Conservation (phyloP, 2,888 invertebrate species). For the Scelioninae gen. 2 region DNA sequence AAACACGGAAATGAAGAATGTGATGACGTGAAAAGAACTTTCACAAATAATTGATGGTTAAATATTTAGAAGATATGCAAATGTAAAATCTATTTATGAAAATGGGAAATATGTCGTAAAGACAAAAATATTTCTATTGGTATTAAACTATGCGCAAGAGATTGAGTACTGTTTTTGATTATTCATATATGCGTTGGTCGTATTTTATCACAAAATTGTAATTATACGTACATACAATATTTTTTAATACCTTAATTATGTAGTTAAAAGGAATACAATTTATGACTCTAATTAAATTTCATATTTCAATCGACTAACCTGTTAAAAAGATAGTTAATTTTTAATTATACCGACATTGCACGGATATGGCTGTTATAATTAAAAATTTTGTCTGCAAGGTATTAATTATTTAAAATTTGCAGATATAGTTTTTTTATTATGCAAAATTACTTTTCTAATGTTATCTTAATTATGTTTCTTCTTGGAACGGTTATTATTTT, state of each 20-base stretch:
- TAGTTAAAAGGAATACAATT: not conserved
- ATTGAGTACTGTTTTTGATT: constrained; percentile 16
- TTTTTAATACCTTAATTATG: constrained; percentile 8
- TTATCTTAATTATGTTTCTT: no score
- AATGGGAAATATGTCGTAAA: constrained; percentile 3
- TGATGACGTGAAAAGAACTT: not conserved
- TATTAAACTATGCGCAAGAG: constrained; percentile 4
- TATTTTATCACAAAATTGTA: constrained; percentile 21
- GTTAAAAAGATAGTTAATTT: no score
- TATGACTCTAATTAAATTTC: not conserved
- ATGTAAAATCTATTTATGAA: not conserved
- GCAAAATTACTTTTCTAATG: no score
- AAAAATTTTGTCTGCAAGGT: no score
- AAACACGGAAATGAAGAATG: not conserved
- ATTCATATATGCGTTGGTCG: constrained; percentile 6
- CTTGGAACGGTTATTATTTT: no score
- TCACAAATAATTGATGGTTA: not conserved
- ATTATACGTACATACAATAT: constrained; percentile 5
- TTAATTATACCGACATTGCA: no score
- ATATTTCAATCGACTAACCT: no score
- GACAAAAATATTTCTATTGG: constrained; percentile 10
- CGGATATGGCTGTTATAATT: no score
- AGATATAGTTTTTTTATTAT: no score
- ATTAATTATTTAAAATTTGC: no score
- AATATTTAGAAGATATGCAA: not conserved